A percentile compares a stretch with the other conserved stretches of the same genome.
These are phyloP conservation scores for Apodemus agrarius DNA, from an alignment of 2,797 vertebrate species.

Conservation along the genomic window DNA sequence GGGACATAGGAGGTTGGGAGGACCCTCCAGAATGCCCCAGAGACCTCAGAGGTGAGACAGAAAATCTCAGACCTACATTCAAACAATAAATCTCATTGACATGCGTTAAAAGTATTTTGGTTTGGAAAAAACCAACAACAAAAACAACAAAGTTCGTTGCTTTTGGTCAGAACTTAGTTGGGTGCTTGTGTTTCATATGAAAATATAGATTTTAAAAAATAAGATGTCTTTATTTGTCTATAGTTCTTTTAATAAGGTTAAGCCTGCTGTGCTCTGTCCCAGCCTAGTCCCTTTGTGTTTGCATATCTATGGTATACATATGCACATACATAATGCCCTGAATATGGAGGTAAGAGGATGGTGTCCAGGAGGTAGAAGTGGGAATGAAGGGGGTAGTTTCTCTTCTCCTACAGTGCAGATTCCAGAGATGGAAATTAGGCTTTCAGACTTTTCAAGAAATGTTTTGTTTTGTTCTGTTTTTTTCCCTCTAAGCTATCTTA, in stretches of 20 bases:
- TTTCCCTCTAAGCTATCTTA: background rate
- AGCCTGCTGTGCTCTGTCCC: background rate
- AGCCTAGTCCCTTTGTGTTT: background rate
- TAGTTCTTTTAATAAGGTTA: background rate
- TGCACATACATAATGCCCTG: background rate
- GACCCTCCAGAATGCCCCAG: no score
- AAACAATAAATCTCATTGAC: background rate
- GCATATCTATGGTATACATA: background rate
- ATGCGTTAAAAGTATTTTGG: background rate
- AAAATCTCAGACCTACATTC: conserved; percentile 15
- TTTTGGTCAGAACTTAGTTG: background rate
- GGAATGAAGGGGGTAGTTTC: background rate
- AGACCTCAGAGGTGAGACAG: no score
- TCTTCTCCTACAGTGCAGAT: background rate
- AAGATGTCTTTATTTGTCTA: background rate
- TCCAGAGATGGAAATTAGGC: background rate
- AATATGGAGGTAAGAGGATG: no score
- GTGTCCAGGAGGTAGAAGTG: background rate
- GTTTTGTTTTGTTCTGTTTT: background rate
- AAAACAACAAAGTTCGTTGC: background rate
- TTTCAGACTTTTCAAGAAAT: background rate
- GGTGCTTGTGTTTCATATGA: background rate
- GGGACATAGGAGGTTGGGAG: no score
- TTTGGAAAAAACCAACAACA: background rate
- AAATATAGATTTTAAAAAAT: background rate